Conservation (phyloP, 1,140 invertebrate genomes). For the Apis laboriosa region DNA sequence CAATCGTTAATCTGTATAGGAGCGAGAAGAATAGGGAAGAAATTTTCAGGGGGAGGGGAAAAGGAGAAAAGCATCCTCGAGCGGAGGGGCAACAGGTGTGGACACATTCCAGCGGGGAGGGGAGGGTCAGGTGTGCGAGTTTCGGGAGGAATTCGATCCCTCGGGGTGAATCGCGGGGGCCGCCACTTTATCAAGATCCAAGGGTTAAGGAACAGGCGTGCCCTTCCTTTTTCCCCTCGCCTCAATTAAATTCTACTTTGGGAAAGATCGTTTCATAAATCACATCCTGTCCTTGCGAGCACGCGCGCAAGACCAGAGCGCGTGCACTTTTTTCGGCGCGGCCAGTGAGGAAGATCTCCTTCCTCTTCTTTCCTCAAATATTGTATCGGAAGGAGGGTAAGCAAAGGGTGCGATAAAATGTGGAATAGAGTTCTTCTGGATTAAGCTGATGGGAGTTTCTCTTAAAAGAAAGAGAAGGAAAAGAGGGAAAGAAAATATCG, state of each 20-base stretch:
- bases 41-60: not conserved
- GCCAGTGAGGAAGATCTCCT: not conserved
- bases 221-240: constrained; percentile 54
- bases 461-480: too few relatives aligned
- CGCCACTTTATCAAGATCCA: constrained; percentile 60
- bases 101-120: constrained; percentile 1
- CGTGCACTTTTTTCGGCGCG: constrained; percentile 14
- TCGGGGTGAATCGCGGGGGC: constrained; percentile 8
- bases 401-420: too few relatives aligned
- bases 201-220: constrained; percentile 43
- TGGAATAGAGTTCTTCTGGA: too few relatives aligned
- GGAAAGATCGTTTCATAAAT: constrained; percentile 67
- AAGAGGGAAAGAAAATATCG: too few relatives aligned
- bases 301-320: constrained; percentile 16
- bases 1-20: too few relatives aligned
- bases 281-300: constrained; percentile 54
- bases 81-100: constrained; percentile 28
- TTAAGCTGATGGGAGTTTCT: too few relatives aligned
- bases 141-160: constrained; percentile 51
- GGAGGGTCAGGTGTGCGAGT: constrained; percentile 44
- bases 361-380: too few relatives aligned
- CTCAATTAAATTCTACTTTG: constrained; percentile 69
- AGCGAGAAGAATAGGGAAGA: too few relatives aligned
- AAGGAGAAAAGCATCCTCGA: not conserved
- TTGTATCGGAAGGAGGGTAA: too few relatives aligned